A percentile compares a stretch with the other conserved stretches of the same genome.
phyloP scores from a whole-genome alignment of 2,113 vertebrate species.

The Phoxinus phoxinus region DNA sequence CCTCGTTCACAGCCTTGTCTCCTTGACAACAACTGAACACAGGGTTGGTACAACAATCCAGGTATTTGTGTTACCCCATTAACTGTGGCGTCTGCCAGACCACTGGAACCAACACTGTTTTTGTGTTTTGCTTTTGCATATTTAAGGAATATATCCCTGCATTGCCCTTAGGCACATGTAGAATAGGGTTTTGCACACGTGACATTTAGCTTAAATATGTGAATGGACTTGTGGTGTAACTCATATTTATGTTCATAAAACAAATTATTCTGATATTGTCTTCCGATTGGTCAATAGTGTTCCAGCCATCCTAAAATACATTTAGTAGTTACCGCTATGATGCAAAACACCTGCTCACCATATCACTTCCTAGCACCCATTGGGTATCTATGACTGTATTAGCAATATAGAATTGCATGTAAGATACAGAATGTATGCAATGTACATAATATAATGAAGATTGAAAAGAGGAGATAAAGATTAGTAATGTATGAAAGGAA shows the following conservation, averaged over 20 bases:
- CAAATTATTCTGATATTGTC: not conserved
- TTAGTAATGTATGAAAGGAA: not conserved
- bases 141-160: not conserved
- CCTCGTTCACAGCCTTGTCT: constrained; percentile 68
- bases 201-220: not conserved
- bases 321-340: not conserved
- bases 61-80: constrained; percentile 32
- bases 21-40: constrained; percentile 67
- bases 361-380: not conserved
- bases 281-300: not conserved
- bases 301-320: not conserved
- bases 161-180: not conserved
- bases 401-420: too few species aligned
- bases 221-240: not conserved
- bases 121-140: not conserved
- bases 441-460: not conserved
- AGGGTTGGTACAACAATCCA: constrained; percentile 56
- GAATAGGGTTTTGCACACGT: not conserved
- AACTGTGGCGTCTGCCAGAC: not conserved
- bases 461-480: not conserved
- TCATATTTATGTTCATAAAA: too few species aligned
- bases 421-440: too few species aligned
- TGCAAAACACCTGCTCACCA: not conserved
- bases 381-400: not conserved
- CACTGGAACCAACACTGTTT: constrained; percentile 43